phyloP scores from a whole-genome alignment of 2,888 invertebrate genomes.

The Pristionchus arcanus region DNA sequence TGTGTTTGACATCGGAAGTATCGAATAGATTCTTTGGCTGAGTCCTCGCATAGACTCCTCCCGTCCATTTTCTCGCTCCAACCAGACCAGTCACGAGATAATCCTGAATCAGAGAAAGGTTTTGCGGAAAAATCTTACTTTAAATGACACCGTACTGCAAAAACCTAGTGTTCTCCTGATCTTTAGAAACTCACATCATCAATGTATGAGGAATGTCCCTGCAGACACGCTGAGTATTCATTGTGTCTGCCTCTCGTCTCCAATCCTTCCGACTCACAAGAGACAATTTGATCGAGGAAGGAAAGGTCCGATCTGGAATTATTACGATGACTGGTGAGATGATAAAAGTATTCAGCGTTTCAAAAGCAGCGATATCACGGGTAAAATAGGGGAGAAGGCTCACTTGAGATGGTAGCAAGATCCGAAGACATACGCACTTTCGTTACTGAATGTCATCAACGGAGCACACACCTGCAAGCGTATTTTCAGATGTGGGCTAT shows the following conservation, averaged over 20 bases:
- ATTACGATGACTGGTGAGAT: not conserved
- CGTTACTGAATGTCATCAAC: slow-evolving; percentile 70
- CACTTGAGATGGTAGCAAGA: slow-evolving; percentile 76
- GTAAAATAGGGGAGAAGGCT: slow-evolving; percentile 57
- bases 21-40: slow-evolving; percentile 36
- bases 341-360: too few species aligned
- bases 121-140: too few species aligned
- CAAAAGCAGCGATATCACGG: not conserved
- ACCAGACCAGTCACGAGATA: slow-evolving; percentile 75
- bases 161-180: not conserved
- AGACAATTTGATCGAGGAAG: slow-evolving; percentile 15
- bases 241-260: slow-evolving; percentile 74
- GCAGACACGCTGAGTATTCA: slow-evolving; percentile 77
- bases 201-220: slow-evolving; percentile 77
- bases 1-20: slow-evolving; percentile 48
- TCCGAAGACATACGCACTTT: slow-evolving; percentile 75
- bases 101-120: slow-evolving; percentile 57
- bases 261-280: slow-evolving; percentile 68
- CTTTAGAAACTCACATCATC: slow-evolving; percentile 64
- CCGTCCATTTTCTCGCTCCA: slow-evolving; percentile 78
- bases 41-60: slow-evolving; percentile 73
- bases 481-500: too few species aligned
- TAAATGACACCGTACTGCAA: not conserved
- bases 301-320: slow-evolving; percentile 46
- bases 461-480: slow-evolving; percentile 76